These are phyloP conservation scores for Chiloscyllium plagiosum DNA, from an alignment of 2,113 vertebrate species.

Conservation along the genomic window DNA sequence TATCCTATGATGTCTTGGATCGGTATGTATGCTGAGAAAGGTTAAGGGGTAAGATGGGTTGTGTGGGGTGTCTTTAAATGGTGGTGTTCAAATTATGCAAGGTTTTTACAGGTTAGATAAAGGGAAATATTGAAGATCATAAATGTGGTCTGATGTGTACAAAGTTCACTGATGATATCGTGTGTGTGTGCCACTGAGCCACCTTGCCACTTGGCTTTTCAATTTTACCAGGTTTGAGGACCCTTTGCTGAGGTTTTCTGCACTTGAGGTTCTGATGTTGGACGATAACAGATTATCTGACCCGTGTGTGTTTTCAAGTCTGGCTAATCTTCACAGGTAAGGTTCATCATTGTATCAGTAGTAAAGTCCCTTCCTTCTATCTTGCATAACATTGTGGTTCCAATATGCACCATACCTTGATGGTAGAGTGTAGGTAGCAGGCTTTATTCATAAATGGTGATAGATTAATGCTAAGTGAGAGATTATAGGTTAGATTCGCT, in stretches of 20 bases:
- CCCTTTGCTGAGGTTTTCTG: slow-evolving; percentile 49
- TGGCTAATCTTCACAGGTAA: slow-evolving; percentile 65
- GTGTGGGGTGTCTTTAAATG: neutral
- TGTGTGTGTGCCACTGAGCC: neutral
- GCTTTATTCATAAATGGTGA: neutral
- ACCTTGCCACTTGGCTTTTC: too few relatives aligned
- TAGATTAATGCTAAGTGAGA: neutral
- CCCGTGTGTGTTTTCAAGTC: slow-evolving; percentile 61
- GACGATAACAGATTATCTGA: slow-evolving; percentile 68
- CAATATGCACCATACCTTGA: neutral
- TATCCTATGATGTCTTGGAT: slow-evolving; percentile 40
- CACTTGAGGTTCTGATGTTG: slow-evolving; percentile 67
- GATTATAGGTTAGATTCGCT: neutral
- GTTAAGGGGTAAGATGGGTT: neutral
- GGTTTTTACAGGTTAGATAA: neutral
- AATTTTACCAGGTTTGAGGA: neutral
- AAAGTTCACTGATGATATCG: neutral
- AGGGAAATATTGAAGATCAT: neutral
- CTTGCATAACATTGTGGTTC: neutral
- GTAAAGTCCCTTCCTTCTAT: neutral
- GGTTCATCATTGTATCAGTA: neutral
- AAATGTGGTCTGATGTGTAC: neutral
- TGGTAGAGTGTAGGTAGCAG: neutral
- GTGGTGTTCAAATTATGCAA: neutral
- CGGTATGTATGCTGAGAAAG: slow-evolving; percentile 48